Base-by-base conservation (phyloP, 92 coral and sea anemone species). In the Zoanthus solanderi region DNA sequence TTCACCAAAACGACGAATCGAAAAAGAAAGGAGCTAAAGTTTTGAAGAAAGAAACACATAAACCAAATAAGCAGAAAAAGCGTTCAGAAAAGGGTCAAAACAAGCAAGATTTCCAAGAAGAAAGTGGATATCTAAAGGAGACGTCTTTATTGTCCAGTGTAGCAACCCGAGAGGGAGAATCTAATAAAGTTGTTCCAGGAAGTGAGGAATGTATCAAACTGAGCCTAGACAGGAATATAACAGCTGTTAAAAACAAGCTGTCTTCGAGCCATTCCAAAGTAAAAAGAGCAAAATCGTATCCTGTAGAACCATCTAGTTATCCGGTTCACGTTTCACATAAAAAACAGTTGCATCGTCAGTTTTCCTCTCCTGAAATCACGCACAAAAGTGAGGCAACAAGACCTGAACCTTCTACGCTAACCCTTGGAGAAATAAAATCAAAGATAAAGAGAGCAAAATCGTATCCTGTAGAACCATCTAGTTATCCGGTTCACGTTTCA, bases 1-100 rank as follows among this genome's bases (percentile, higher is more conserved):
- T 58, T 63, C 73, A 80, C 56, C 85, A 46, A 44, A 53, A 66
- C 73, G 66, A 81, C 61, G 85, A 75, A 29, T 45, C 85, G 32
- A 81, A 81, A 73, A 81, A 81, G 66, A 67, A 63, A 37, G 13
- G 75, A 53, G 37, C 44, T 18, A 81, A 65, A 71, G 37, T 11
- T 17, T 4, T 9, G 7, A 79, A 79, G 84, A 34, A 81, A 46
- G 85, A 71, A 47, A 46, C 63, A 44, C 61, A 66, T 44, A 81
- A 81, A 67, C 28, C 14, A 46, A 67, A 45, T 6, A 81, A 81
- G 12, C 75, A 81, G 13, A 81, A 81, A 45, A 81, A 46, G 44
- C 29, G 37, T 44, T 53, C 28, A 11, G 46, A 81, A 81, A 79
- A 48, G 34, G 37, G 56, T 16, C 65, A 81, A 81, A 81, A 65